Conservation (phyloP, 2,888 invertebrate genomes). For the Dorcus parallelipipedus region DNA sequence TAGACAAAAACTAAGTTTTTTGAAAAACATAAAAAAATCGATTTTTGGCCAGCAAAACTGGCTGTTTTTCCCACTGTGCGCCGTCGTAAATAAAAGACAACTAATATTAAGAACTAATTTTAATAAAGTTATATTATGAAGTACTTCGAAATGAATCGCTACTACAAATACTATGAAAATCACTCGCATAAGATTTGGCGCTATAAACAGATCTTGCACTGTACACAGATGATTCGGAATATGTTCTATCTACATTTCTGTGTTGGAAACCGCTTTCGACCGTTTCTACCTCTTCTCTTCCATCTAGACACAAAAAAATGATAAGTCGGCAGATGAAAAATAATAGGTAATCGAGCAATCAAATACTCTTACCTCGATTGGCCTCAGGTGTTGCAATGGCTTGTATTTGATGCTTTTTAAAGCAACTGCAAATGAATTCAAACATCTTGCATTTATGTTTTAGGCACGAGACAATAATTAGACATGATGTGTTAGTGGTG, state of each 20-base stretch:
- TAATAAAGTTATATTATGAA: too few relatives aligned
- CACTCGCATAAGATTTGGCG: constrained; percentile 18
- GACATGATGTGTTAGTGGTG: background rate
- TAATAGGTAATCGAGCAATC: background rate
- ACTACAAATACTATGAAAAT: constrained; percentile 25
- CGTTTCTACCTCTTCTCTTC: too few relatives aligned
- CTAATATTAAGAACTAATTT: too few relatives aligned
- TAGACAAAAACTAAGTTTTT: too few relatives aligned
- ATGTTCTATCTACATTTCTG: constrained; percentile 4
- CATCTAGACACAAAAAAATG: too few relatives aligned
- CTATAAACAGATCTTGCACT: constrained; percentile 25
- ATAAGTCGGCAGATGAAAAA: too few relatives aligned
- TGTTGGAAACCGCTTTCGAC: background rate
- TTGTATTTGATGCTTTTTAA: constrained; percentile 3
- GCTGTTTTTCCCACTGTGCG: too few relatives aligned
- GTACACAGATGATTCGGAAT: constrained; percentile 19
- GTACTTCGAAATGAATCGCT: constrained; percentile 19
- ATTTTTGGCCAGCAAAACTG: too few relatives aligned
- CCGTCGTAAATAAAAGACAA: too few relatives aligned
- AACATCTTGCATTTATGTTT: constrained; percentile 9
- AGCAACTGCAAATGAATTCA: constrained; percentile 11
- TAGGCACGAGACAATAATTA: background rate
- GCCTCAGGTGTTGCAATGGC: background rate
- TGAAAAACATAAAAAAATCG: too few relatives aligned
- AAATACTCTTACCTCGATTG: background rate